A percentile compares a stretch with the other conserved stretches of the same genome.
Evolutionary conservation across 2,113 vertebrate species (phyloP).

Genomic region (Vombatus ursinus): DNA sequence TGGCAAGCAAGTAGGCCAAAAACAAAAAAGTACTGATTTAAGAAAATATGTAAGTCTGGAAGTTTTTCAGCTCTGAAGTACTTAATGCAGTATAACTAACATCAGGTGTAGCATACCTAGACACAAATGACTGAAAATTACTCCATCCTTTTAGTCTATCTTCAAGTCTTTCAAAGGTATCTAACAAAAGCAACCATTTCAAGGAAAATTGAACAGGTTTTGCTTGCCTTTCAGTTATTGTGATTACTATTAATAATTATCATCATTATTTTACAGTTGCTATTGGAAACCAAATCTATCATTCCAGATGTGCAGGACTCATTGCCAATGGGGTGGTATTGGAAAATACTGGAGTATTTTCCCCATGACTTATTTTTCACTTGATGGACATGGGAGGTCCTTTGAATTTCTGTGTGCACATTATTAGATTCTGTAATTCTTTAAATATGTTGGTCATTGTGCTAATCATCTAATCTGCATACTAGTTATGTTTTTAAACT

Average conservation of each 20-base stretch:
- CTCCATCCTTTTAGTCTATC: background rate
- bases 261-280: background rate
- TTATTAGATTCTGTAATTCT: background rate
- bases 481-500: background rate
- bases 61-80: background rate
- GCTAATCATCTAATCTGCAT: background rate
- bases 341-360: background rate
- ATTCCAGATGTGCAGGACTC: background rate
- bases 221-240: background rate
- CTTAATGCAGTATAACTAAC: background rate
- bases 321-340: background rate
- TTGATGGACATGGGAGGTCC: background rate
- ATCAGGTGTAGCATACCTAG: background rate
- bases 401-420: background rate
- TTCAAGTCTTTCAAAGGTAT: background rate
- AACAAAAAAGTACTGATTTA: conserved; percentile 18
- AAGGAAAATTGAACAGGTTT: background rate
- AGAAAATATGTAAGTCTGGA: conserved; percentile 42
- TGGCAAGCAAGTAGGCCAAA: conserved; percentile 24
- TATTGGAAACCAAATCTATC: background rate
- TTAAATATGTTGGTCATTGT: background rate
- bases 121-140: background rate
- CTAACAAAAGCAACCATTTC: background rate
- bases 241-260: background rate
- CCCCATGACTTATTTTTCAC: background rate